A percentile compares a stretch with the other conserved stretches of the same genome.
phyloP scores from a whole-genome alignment of 2,797 vertebrate genomes.

The Semaprochilodus insignis region DNA sequence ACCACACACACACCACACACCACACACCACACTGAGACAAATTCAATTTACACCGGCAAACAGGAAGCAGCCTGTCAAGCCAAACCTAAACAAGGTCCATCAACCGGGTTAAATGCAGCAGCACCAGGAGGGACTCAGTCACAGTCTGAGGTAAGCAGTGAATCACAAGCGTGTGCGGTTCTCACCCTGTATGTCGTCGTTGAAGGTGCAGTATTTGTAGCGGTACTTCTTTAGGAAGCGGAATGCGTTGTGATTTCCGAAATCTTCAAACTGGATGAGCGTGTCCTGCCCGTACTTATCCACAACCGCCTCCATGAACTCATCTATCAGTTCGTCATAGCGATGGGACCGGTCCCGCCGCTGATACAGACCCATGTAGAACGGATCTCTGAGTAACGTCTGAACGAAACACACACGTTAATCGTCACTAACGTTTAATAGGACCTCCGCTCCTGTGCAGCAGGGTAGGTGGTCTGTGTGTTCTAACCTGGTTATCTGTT shows the following conservation, averaged over 20 bases:
- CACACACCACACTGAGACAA: no score
- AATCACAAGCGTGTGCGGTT: background rate
- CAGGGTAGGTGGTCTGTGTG: background rate
- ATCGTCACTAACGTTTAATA: no score
- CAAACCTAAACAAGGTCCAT: no score
- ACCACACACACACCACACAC: no score
- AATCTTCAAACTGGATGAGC: constrained; percentile 98
- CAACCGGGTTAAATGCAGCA: no score
- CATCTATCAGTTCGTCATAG: constrained; percentile 96
- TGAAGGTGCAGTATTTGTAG: constrained; percentile 97
- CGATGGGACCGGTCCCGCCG: constrained; percentile 89
- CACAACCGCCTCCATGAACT: constrained; percentile 97
- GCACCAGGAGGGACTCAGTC: no score
- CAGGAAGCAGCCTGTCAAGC: no score
- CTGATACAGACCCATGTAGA: constrained; percentile 98
- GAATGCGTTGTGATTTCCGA: constrained; percentile 98
- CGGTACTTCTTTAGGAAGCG: constrained; percentile 92
- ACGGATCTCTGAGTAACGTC: constrained; percentile 89
- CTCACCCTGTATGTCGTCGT: constrained; percentile 97
- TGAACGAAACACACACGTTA: constrained; percentile 59
- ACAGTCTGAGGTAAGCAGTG: no score
- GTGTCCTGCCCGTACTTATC: constrained; percentile 94
- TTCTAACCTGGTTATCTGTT: constrained; percentile 88
- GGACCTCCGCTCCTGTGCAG: no score
- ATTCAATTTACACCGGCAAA: no score